A percentile compares a stretch with the other conserved stretches of the same genome.
phyloP scores from a whole-genome alignment of 2,888 invertebrate genomes.

The Metellina segmentata region DNA sequence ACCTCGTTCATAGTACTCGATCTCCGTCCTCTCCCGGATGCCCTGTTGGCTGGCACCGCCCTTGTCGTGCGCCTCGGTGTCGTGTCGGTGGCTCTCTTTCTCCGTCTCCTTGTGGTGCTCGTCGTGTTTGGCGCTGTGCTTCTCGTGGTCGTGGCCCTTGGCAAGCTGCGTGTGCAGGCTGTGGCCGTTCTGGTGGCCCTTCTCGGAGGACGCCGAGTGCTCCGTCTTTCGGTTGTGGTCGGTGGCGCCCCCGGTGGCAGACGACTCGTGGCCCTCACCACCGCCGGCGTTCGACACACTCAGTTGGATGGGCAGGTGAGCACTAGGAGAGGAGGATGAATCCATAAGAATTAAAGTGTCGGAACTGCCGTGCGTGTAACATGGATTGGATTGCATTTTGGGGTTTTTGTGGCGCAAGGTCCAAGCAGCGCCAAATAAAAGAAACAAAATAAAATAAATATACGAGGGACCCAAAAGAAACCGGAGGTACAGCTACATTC shows the following conservation, averaged over 20 bases:
- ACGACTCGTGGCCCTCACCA: slow-evolving; percentile 14
- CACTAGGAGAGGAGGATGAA: slow-evolving; percentile 5
- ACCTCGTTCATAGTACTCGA: slow-evolving; percentile 78
- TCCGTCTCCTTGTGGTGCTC: slow-evolving; percentile 69
- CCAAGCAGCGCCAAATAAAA: too few relatives aligned
- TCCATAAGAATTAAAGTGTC: background rate
- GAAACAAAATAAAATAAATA: too few relatives aligned
- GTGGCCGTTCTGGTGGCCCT: slow-evolving; percentile 64
- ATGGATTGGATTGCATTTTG: too few relatives aligned
- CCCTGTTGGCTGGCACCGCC: slow-evolving; percentile 77
- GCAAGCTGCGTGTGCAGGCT: slow-evolving; percentile 18
- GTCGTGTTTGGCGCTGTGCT: slow-evolving; percentile 59
- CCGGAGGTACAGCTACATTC: too few relatives aligned
- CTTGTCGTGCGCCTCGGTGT: slow-evolving; percentile 75
- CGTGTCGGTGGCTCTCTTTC: slow-evolving; percentile 66
- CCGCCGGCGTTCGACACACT: slow-evolving; percentile 13
- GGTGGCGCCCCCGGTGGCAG: slow-evolving; percentile 2
- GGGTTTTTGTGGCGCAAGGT: too few relatives aligned
- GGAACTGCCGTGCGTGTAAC: too few relatives aligned
- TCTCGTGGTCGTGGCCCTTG: slow-evolving; percentile 68
- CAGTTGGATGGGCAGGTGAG: slow-evolving; percentile 48
- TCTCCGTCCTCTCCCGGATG: slow-evolving; percentile 77
- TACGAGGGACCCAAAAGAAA: too few relatives aligned
- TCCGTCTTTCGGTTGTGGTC: slow-evolving; percentile 66
- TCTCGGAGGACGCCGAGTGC: slow-evolving; percentile 48